Conservation (phyloP, 2,888 invertebrate species). For the Metallyticus violacea region DNA sequence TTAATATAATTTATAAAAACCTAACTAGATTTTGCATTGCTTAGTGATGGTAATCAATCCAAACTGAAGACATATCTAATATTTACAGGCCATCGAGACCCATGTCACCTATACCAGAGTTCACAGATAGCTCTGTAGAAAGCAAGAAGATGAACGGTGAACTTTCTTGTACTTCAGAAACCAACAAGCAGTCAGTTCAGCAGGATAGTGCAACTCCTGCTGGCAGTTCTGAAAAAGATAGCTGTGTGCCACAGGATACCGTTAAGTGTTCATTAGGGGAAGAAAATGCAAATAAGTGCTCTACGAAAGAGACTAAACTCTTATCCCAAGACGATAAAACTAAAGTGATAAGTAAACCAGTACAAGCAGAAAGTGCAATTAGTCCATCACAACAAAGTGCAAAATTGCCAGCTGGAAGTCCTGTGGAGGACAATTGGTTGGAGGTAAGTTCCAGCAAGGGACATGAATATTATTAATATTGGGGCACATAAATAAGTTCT, state of each 20-base stretch:
- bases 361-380: neutral
- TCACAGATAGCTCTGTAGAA: constrained; percentile 47
- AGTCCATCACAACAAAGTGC: neutral
- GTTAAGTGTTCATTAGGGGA: neutral
- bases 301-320: neutral
- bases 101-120: constrained; percentile 70
- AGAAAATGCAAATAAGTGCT: neutral
- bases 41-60: too few relatives aligned
- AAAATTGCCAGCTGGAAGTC: neutral
- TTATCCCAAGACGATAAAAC: neutral
- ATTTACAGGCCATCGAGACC: constrained; percentile 60
- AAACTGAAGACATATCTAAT: neutral
- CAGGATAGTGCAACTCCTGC: neutral
- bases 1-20: too few relatives aligned
- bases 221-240: neutral
- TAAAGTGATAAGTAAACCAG: neutral
- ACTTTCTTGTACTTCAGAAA: neutral
- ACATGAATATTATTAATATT: too few relatives aligned
- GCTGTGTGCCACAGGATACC: neutral
- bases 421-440: constrained; percentile 18
- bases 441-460: constrained; percentile 4
- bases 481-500: too few relatives aligned
- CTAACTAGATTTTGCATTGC: too few relatives aligned
- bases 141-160: constrained; percentile 16
- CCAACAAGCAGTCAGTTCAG: neutral